Evolutionary conservation across 35 echinoderm and acorn worm species (phyloP).

Genomic region (Acanthaster planci): DNA sequence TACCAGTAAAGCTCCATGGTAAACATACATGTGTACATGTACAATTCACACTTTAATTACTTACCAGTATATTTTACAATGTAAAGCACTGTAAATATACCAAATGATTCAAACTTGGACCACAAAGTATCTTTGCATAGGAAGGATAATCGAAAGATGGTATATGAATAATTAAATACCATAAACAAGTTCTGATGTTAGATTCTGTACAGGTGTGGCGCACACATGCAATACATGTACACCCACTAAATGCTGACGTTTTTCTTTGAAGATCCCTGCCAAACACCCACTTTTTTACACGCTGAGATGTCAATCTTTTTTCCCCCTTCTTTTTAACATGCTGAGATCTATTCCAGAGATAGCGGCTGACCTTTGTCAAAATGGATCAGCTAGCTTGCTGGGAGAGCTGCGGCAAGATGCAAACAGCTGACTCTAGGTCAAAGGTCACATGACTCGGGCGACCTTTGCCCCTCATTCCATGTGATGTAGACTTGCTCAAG

Average conservation of each 20-base stretch:
- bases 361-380: neutral
- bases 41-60: neutral
- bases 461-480: no score
- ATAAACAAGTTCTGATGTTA: no score
- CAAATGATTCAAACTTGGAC: no score
- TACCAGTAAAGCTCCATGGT: neutral
- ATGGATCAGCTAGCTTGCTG: neutral
- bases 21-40: neutral
- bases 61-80: no score
- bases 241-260: neutral
- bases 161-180: no score
- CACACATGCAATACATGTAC: neutral
- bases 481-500: no score
- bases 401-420: neutral
- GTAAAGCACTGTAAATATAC: no score
- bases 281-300: neutral
- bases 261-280: neutral
- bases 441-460: neutral
- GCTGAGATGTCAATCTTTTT: no score
- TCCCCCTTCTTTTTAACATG: no score
- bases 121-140: no score
- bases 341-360: neutral
- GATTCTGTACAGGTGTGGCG: neutral
- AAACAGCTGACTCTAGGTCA: slow-evolving; percentile 1
- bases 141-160: no score